Conservation (phyloP, 2,888 invertebrate genomes). For the Nomada goodeniana region DNA sequence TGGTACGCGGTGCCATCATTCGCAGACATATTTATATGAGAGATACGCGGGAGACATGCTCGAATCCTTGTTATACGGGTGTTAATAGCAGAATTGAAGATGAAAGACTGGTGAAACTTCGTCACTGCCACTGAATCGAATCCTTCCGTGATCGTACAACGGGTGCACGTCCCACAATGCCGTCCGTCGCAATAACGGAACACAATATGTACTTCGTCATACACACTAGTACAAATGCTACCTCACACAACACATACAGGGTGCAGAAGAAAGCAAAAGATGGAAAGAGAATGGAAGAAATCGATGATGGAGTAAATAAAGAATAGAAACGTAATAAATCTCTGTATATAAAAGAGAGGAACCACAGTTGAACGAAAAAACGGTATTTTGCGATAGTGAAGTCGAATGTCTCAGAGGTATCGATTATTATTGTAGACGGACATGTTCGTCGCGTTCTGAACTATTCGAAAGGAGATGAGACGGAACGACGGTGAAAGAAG, state of each 20-base stretch:
- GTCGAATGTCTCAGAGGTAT: constrained; percentile 36
- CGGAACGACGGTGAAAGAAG: constrained; percentile 6
- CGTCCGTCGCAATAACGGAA: constrained; percentile 69
- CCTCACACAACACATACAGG: constrained; percentile 83
- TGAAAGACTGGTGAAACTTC: constrained; percentile 49
- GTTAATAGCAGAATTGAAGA: constrained; percentile 1
- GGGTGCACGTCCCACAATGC: constrained; percentile 43
- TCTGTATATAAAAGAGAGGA: constrained; percentile 71
- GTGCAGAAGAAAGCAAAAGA: constrained; percentile 76
- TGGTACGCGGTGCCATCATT: not conserved
- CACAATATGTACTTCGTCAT: constrained; percentile 76
- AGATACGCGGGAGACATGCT: not conserved
- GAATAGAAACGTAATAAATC: constrained; percentile 58
- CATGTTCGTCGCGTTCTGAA: constrained; percentile 2
- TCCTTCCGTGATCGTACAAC: constrained; percentile 26
- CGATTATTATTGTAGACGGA: constrained; percentile 18
- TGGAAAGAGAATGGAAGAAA: constrained; percentile 43
- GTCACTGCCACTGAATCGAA: constrained; percentile 47
- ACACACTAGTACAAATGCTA: constrained; percentile 83
- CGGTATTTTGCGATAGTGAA: constrained; percentile 70
- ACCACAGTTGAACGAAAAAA: constrained; percentile 53
- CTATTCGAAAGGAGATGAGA: constrained; percentile 9
- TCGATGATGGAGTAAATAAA: constrained; percentile 7
- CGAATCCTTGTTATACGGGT: constrained; percentile 6
- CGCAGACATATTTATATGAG: not conserved